phyloP scores from a whole-genome alignment of 2,113 vertebrate genomes.

The Panthera leo region DNA sequence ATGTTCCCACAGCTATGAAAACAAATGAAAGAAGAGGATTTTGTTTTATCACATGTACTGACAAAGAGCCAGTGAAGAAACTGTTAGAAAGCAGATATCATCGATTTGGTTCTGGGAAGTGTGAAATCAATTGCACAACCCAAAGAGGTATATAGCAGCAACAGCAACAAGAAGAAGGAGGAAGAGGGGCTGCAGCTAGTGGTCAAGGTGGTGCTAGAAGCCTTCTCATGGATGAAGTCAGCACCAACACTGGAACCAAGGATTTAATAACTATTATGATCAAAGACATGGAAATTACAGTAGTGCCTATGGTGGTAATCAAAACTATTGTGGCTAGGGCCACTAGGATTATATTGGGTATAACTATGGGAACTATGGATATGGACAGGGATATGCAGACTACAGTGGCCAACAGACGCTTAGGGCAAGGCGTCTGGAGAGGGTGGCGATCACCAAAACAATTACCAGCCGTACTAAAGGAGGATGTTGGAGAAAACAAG shows the following conservation, averaged over 20 bases:
- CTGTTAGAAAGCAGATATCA: constrained; percentile 92
- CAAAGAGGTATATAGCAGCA: not conserved
- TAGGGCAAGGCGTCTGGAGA: not conserved
- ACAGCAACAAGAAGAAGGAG: constrained; percentile 82
- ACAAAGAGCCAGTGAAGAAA: constrained; percentile 91
- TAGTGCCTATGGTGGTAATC: not conserved
- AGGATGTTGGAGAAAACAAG: not conserved
- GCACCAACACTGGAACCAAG: constrained; percentile 91
- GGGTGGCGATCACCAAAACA: not conserved
- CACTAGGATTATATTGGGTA: not conserved
- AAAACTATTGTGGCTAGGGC: not conserved
- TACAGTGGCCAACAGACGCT: not conserved
- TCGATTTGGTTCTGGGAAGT: constrained; percentile 92
- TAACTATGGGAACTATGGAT: not conserved
- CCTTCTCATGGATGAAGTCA: constrained; percentile 87
- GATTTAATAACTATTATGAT: constrained; percentile 60
- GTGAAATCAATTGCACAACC: constrained; percentile 89
- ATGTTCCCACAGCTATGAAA: not conserved
- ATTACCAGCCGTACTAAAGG: not conserved
- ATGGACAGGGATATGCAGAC: not conserved
- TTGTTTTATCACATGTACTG: constrained; percentile 91
- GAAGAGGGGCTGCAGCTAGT: constrained; percentile 83
- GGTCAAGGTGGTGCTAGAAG: constrained; percentile 87
- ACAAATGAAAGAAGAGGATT: not conserved
- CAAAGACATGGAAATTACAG: not conserved